Conservation (phyloP, 2,113 vertebrate genomes). For the Mobula birostris region DNA sequence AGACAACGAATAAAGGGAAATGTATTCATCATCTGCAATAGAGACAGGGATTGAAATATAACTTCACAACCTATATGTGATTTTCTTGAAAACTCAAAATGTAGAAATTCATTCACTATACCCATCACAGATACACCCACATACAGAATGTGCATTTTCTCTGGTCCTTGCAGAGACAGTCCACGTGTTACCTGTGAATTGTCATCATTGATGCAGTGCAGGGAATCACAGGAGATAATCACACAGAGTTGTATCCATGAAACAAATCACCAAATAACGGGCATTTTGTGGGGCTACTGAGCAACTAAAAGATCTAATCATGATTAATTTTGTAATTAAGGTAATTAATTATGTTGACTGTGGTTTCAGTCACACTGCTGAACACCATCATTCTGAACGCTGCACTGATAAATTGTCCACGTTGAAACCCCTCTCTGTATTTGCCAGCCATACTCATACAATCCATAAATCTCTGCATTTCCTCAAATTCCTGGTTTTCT, state of each 20-base stretch:
- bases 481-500: too few relatives aligned
- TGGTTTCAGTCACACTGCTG: too few relatives aligned
- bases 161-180: neutral
- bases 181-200: neutral
- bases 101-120: neutral
- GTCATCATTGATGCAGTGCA: neutral
- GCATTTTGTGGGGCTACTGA: neutral
- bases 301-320: neutral
- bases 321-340: too few relatives aligned
- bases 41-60: conserved; percentile 18
- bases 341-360: too few relatives aligned
- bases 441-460: too few relatives aligned
- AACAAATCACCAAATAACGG: neutral
- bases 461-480: too few relatives aligned
- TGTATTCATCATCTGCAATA: conserved; percentile 45
- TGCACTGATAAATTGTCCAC: too few relatives aligned
- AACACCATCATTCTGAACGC: too few relatives aligned
- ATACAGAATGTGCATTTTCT: neutral
- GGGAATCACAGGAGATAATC: neutral
- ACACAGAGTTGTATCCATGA: neutral
- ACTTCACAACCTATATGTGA: neutral
- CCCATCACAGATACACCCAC: neutral
- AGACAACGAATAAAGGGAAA: conserved; percentile 46
- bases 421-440: too few relatives aligned
- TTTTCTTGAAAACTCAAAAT: neutral